Evolutionary conservation across 2,113 vertebrate genomes (phyloP), one percentile per base, ranked within the genome.

Genomic region (Riparia riparia): DNA sequence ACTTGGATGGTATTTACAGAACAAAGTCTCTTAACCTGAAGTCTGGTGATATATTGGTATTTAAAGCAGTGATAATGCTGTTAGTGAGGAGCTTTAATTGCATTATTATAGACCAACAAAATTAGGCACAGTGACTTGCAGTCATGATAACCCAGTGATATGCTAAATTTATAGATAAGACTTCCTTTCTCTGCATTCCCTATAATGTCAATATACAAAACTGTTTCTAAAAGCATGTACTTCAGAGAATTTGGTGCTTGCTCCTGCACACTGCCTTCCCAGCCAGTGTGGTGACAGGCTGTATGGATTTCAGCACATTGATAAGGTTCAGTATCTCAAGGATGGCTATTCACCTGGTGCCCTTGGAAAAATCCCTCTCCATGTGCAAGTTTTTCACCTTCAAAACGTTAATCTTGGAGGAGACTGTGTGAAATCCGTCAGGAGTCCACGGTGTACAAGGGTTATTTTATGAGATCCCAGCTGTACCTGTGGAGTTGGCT

Each of bases 31-130:
- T 78, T 93, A 82, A 95, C 65, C 71, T 79, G 65, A 90, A 69
- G 69, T 86, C 68, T 95, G 69, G 37, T 79, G 83, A 56, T 81
- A 12, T 68, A 58, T 87, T 69, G 50, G 45, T 95, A 68, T 97
- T 95, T 93, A 85, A 89, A 95, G 73, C 32, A 90, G 58, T 81
- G 80, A 72, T 77, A 86, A 80, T 93, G 51, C 76, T 91, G 80
- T 91, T 93, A 96, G 42, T 51, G 47, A 50, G 31, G 51, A 77
- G 60, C 70, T 90, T 91, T 94, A 91, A 94, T 82, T 95, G 66
- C 53, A 14, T 89, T 34, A 78, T 95, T 91, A 77, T 51, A 94
- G 82, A 70, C 79, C 50, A 79, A 65, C 73, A 76, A 86, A 70
- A 71, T 82, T 58, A 88, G 58, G n/a, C 74, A 92, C 45, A 45